Evolutionary conservation across 2,113 vertebrate genomes (phyloP), one percentile per base, ranked within the genome.

Genomic region (Antennarius striatus): DNA sequence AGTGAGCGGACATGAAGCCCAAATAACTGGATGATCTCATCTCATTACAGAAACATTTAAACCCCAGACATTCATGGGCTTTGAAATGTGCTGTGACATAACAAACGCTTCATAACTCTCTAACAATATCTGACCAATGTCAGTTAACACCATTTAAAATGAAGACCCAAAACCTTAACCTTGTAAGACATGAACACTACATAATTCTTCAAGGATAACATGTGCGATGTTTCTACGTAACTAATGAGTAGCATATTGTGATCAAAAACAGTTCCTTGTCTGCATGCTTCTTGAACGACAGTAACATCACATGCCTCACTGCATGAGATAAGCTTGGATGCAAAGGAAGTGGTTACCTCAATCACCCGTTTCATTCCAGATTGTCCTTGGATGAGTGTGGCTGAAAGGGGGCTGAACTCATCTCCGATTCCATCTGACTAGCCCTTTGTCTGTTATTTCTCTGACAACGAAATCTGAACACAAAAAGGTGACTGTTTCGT

Each of bases 391-490:
- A 77, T 55, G 47, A 39, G 59, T 36, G 52, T 48, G 66, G 46
- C 54, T 59, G 11, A 64, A 53, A 55, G 45, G 62, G 48, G 13
- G 3, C 13, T 68, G 48, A 77, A 68, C 63, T 71, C 39, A 77
- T 75, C 62, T 61, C 3, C 52, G 56, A 77, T 57, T 52, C 17
- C 42, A 59, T 70, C 40, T 75, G 55, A 86, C 73, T 69, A 42
- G 57, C 66, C 22, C 67, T 73, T 69, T 86, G 84, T 83, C 69
- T 75, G 29, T 30, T 2, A 39, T 63, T 75, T 63, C 40, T 66
- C 22, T 4, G 30, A n/a, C 65, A 58, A 59, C 14, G 6, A 4
- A 17, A 6, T 28, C 16, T 67, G 49, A 48, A 39, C 16, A 84
- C 64, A 71, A 69, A 52, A 62, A 50, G 51, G 43, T 10, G 39